Percentiles rank a stretch among this genome's conserved stretches.
phyloP scores from a whole-genome alignment of 2,113 vertebrate species.

The Ailurus styani region DNA sequence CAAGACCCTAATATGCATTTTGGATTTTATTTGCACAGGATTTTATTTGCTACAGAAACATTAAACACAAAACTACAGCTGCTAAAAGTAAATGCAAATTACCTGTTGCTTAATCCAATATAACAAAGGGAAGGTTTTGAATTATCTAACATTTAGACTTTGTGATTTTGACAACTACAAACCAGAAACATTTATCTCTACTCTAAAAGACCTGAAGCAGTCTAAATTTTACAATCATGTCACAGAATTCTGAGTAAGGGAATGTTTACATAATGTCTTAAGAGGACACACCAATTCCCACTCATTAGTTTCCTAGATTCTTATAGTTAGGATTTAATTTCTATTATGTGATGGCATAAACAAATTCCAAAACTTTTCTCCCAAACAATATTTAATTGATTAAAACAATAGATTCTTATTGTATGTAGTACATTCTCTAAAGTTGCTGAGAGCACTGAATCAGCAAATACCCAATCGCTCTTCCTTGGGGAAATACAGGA shows the following conservation, averaged over 20 bases:
- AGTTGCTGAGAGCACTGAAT: neutral
- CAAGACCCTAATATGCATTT: neutral
- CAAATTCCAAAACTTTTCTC: neutral
- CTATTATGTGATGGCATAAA: neutral
- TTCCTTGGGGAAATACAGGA: neutral
- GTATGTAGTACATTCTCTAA: neutral
- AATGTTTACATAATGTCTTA: neutral
- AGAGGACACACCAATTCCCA: neutral
- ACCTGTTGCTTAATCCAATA: neutral
- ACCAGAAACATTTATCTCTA: neutral
- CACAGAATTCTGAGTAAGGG: neutral
- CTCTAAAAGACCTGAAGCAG: neutral
- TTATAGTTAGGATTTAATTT: constrained; percentile 18
- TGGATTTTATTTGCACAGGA: neutral
- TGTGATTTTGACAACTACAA: neutral
- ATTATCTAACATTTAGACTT: neutral
- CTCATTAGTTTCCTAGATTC: neutral
- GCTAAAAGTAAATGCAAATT: neutral
- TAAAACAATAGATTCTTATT: neutral
- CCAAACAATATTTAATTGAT: neutral
- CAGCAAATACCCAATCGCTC: neutral
- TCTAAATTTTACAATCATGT: neutral
- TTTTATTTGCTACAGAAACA: constrained; percentile 11
- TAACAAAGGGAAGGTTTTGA: neutral
- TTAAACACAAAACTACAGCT: neutral